Base-by-base conservation (phyloP, 2,888 invertebrate genomes). In the Ligdia adustata region DNA sequence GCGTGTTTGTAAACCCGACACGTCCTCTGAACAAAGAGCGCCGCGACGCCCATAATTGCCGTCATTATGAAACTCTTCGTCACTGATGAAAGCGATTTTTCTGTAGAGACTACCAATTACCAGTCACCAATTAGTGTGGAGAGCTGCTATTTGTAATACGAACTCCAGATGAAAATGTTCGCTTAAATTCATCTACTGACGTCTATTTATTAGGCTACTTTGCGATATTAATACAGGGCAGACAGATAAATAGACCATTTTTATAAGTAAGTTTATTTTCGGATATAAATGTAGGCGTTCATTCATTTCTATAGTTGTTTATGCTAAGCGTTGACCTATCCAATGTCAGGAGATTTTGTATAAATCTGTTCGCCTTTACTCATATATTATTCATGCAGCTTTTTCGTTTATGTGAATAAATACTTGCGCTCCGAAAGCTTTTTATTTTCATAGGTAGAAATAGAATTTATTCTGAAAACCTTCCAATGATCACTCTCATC, bases 21-120 rank as follows among this genome's bases (percentile, higher is more conserved):
- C 85, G 83, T 83, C 66, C 66, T 68, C 70, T 66, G 76, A 73
- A 80, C 80, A 78, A 79, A 81, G 78, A 75, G 72, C 45, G 48
- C 73, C 69, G 74, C 75, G 70, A 72, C 73, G 71, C 64, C 74
- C 81, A 75, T 85, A 84, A 84, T 85, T 82, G 78, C 82, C 69
- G 79, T 79, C 79, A 85, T 85, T 84, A 82, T 82, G 82, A 78
- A 84, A 86, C 85, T 84, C 87, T 85, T 87, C 81, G 79, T 79
- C 75, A 78, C 74, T 84, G 82, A 87, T 86, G 84, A 79, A 82
- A 86, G 84, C 79, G 80, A 86, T 88, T 87, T 85, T 84, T 83
- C 79, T 81, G 80, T 73, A 74, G 82, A 75, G 82, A 81, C 82
- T 80, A 80, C 82, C 82, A 83, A 82, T 86, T 86, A 85, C 77